Base-by-base conservation (phyloP, 2,113 vertebrate species). In the Ciconia stormi region DNA sequence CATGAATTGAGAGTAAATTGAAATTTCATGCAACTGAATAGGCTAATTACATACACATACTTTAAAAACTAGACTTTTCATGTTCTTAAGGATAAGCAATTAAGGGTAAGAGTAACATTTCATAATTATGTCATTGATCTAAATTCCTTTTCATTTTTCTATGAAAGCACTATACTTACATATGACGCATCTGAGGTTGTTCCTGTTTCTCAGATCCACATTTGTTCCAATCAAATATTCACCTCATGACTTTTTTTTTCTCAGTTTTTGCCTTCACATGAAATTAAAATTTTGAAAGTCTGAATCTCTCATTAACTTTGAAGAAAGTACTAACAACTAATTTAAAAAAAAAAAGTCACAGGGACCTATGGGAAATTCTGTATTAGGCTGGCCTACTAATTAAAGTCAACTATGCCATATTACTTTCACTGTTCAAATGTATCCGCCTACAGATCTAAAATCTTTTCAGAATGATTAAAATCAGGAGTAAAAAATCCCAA, bases 381-480 rank as follows among this genome's bases (percentile, higher is more conserved):
- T 34, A 74, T 91, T 81, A 87, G 59, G 44, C 34, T 94, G 84
- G 89, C 71, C 87, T 92, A 82, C 94, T 98, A 98, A 98, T 98
- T 98, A 98, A 96, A 95, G 94, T 63, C 32, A 96, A 71, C 91
- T 49, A 82, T 87, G 84, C 78, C 84, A 67, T 78, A 79, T 94
- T 91, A 79, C 77, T 96, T 90, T 50, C 81, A 86, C 72, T 90
- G 81, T 93, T 98, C 95, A 87, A 82, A 89, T 50, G 15, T 63
- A 95, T 91, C 89, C 46, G 8, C 87, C 70, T 93, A 38, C 84
- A 97, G 94, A 96, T 95, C 82, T 73, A n/a, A 89, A 91, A 87
- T 76, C 52, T 95, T 86, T 82, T 88, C 81, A 26, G 40, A 95
- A 92, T 74, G 21, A 96, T 96, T 89, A 95, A 96, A 97, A 93